A percentile compares a stretch with the other conserved stretches of the same genome.
phyloP scores from a whole-genome alignment of 2,888 invertebrate species.

The Cylindroiulus punctatus region DNA sequence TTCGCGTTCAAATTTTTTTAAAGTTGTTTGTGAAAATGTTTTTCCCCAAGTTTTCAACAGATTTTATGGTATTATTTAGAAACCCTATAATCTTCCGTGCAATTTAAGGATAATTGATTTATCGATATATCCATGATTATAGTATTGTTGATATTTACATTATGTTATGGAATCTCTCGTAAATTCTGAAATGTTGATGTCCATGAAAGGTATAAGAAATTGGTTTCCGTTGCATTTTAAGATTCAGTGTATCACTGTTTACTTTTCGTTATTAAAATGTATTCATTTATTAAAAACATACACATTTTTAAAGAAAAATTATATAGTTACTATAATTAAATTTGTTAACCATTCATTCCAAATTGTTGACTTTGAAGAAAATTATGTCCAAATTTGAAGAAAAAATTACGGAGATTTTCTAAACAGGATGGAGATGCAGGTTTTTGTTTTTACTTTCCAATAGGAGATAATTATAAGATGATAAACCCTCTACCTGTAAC shows the following conservation, averaged over 20 bases:
- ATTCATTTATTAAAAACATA: background rate
- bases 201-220: background rate
- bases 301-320: too few relatives aligned
- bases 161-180: background rate
- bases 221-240: background rate
- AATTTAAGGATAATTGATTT: background rate
- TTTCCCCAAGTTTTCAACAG: background rate
- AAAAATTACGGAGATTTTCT: background rate
- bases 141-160: background rate
- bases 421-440: background rate
- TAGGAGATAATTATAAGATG: background rate
- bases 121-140: background rate
- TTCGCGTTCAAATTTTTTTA: slow-evolving; percentile 2
- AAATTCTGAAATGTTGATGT: background rate
- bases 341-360: background rate
- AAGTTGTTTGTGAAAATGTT: slow-evolving; percentile 27
- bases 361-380: background rate
- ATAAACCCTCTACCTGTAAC: too few relatives aligned
- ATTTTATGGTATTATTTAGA: slow-evolving; percentile 27
- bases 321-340: too few relatives aligned
- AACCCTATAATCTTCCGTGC: background rate
- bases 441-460: background rate
- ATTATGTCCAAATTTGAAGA: background rate
- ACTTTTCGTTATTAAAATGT: background rate
- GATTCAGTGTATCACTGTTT: background rate